Base-by-base conservation (phyloP, 2,888 invertebrate genomes). In the Hydriomena furcata region DNA sequence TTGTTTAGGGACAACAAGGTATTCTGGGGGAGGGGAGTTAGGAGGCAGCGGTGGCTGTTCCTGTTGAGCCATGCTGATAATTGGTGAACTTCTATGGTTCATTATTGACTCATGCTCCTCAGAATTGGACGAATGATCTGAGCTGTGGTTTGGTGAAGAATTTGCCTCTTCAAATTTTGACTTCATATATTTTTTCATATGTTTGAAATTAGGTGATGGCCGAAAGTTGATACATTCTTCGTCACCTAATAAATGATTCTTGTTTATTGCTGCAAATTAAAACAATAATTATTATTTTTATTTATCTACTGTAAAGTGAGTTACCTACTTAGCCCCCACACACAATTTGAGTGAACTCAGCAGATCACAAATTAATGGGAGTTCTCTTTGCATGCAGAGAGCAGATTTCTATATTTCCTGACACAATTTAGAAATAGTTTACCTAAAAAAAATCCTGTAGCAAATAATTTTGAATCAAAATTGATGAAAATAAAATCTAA, bases 181-280 rank as follows among this genome's bases (percentile, higher is more conserved):
- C 28, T 76, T 73, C 0, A 82, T 61, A 54, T 79, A 82, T 35
- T 86, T 85, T 58, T 76, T 82, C 84, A 84, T 86, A 23, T 82
- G 79, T 62, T 76, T 81, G 35, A 82, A 81, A 52, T 83, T 82
- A 12, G 77, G 78, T 0, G 80, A 82, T 8, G 82, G 75, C 8
- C 73, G 68, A 58, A 82, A 82, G 20, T 74, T 75, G 27, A 82
- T 71, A 6, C 58, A 58, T 21, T 78, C 71, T 50, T 78, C 79
- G 57, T 78, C 71, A 44, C 67, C 68, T 21, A 31, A 24, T 25
- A 52, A 46, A 30, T 24, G 43, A 43, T 38, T 46, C 32, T 48
- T 41, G 0, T 52, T 45, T 51, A 50, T 51, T 54, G 45, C 34
- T 55, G 53, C 21, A 35, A 49, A 20, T 25, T 24, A 24, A 23